These are phyloP conservation scores for Acipenser ruthenus DNA, from an alignment of 2,797 vertebrate species.

Conservation along the genomic window DNA sequence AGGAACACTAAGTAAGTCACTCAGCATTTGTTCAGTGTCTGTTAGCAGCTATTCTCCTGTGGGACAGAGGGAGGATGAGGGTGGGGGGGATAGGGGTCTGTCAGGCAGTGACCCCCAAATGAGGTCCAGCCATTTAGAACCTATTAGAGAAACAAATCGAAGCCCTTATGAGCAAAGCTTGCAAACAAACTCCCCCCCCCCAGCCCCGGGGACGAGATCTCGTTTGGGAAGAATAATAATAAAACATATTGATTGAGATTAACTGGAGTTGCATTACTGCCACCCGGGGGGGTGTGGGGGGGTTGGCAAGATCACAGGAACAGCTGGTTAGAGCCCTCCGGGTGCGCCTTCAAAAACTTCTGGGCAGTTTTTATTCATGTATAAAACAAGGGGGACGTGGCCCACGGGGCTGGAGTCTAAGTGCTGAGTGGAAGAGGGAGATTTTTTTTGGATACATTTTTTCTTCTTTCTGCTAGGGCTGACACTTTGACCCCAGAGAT, in stretches of 20 bases:
- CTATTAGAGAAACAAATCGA: constrained; percentile 23
- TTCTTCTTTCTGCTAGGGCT: neutral
- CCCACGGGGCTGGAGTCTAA: neutral
- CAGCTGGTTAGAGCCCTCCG: neutral
- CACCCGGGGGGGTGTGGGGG: neutral
- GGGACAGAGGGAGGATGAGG: too few species aligned
- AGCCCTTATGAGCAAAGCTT: constrained; percentile 26
- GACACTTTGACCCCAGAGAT: neutral
- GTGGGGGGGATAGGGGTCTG: too few species aligned
- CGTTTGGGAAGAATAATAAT: constrained; percentile 27
- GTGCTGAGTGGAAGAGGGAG: neutral
- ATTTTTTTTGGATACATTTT: too few species aligned
- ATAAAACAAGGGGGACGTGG: neutral
- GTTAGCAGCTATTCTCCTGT: too few species aligned
- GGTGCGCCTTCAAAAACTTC: too few species aligned
- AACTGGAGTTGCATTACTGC: neutral
- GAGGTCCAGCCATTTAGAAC: constrained; percentile 14
- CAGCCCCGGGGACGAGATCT: constrained; percentile 30
- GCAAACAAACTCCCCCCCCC: constrained; percentile 30
- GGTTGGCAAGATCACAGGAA: neutral
- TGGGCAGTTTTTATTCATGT: too few species aligned
- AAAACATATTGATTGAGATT: constrained; percentile 1
- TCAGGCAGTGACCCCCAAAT: neutral
- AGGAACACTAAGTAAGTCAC: too few species aligned
- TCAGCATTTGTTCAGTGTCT: too few species aligned